Conservation (phyloP, 2,113 vertebrate species). For the Mungos mungo region DNA sequence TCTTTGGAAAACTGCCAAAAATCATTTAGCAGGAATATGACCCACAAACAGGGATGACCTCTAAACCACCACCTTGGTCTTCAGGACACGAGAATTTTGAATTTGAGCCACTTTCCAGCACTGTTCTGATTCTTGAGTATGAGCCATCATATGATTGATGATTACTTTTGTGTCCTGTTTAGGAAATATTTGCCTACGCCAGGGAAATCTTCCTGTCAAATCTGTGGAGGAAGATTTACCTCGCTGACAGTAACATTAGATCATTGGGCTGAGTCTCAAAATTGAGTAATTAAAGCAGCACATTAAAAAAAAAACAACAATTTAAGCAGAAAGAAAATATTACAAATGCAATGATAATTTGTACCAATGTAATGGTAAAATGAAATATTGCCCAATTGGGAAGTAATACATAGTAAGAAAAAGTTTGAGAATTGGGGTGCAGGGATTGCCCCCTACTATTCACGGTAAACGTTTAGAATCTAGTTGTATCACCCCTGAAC, state of each 20-base stretch:
- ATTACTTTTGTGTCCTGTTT: slow-evolving; percentile 59
- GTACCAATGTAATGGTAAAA: slow-evolving; percentile 82
- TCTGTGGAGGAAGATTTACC: slow-evolving; percentile 90
- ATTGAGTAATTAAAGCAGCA: slow-evolving; percentile 92
- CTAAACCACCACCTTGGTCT: slow-evolving; percentile 64
- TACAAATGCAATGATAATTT: slow-evolving; percentile 90
- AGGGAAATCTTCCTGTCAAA: slow-evolving; percentile 92
- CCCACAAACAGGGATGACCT: slow-evolving; percentile 81
- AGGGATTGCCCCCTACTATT: slow-evolving; percentile 91
- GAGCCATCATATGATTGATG: slow-evolving; percentile 81
- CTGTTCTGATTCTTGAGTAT: slow-evolving; percentile 90
- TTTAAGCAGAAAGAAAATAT: slow-evolving; percentile 92
- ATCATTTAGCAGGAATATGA: slow-evolving; percentile 88
- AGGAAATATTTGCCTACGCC: slow-evolving; percentile 67
- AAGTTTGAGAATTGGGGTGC: slow-evolving; percentile 91
- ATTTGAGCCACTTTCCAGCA: slow-evolving; percentile 90
- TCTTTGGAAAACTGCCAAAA: slow-evolving; percentile 81
- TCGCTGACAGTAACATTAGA: slow-evolving; percentile 91
- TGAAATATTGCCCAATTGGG: slow-evolving; percentile 93
- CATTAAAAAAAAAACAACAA: slow-evolving; percentile 90
- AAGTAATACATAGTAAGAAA: slow-evolving; percentile 88
- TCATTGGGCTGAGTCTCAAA: slow-evolving; percentile 91
- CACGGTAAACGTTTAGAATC: slow-evolving; percentile 91
- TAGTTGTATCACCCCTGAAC: slow-evolving; percentile 89
- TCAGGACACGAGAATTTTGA: slow-evolving; percentile 88